These are phyloP conservation scores for Cervus canadensis DNA, from an alignment of 2,113 vertebrate species.

Conservation along the genomic window DNA sequence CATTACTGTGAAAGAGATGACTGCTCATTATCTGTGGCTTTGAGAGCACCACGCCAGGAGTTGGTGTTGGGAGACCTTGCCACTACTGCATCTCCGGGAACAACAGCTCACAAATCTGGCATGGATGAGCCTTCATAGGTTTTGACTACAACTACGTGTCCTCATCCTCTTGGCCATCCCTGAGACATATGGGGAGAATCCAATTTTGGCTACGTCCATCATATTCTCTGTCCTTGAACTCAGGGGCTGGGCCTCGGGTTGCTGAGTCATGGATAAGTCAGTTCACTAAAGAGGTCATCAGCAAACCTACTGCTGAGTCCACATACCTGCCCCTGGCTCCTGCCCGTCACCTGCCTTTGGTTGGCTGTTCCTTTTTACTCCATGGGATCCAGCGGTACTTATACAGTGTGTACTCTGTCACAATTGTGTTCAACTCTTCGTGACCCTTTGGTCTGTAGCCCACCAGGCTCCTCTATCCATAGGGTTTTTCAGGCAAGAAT, in stretches of 20 bases:
- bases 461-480: background rate
- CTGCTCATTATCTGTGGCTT: background rate
- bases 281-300: background rate
- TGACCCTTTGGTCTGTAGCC: background rate
- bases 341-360: background rate
- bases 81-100: background rate
- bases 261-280: background rate
- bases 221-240: background rate
- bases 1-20: background rate
- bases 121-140: background rate
- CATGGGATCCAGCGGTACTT: background rate
- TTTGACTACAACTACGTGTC: background rate
- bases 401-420: fast-evolving
- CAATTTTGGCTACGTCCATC: background rate
- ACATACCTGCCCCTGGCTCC: background rate
- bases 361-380: background rate
- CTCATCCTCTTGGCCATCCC: background rate
- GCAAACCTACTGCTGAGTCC: background rate
- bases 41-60: background rate
- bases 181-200: background rate
- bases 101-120: background rate
- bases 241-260: background rate
- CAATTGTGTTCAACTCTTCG: background rate
- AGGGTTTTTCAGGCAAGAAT: background rate
- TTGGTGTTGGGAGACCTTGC: background rate